A percentile compares a stretch with the other conserved stretches of the same genome.
Conservation (phyloP, 2,797 vertebrate genomes). For the Simalia tracyae region DNA sequence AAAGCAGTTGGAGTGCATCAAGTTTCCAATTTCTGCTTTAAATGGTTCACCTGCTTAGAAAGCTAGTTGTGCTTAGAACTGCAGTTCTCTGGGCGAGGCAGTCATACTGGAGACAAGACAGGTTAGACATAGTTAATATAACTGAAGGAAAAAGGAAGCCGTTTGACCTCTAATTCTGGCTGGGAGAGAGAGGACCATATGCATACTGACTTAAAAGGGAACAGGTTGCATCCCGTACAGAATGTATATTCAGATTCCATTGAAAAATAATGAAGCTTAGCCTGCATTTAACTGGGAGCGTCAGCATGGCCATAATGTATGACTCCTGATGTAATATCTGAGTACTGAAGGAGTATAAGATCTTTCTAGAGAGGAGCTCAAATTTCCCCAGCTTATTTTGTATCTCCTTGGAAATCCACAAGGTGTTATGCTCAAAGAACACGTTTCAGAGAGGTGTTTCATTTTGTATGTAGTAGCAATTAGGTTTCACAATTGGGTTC, state of each 20-base stretch:
- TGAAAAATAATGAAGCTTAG: neutral
- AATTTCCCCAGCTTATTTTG: neutral
- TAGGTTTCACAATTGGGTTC: conserved; percentile 20
- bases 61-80: neutral
- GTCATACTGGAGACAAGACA: neutral
- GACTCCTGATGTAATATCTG: neutral
- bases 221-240: neutral
- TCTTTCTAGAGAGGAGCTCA: conserved; percentile 2
- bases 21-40: neutral
- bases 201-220: neutral
- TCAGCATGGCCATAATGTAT: neutral
- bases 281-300: neutral
- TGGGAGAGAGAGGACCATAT: neutral
- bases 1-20: neutral
- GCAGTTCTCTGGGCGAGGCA: neutral
- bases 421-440: neutral
- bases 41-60: neutral
- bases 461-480: conserved; percentile 14
- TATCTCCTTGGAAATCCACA: conserved; percentile 16
- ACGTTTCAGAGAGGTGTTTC: neutral
- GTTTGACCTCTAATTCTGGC: neutral
- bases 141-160: neutral
- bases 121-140: conserved; percentile 5
- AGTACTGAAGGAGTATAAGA: conserved; percentile 2
- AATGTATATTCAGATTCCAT: neutral